A percentile compares a stretch with the other conserved stretches of the same genome.
Conservation (phyloP, 2,888 invertebrate species). For the Acanthacorydalis orientalis region DNA sequence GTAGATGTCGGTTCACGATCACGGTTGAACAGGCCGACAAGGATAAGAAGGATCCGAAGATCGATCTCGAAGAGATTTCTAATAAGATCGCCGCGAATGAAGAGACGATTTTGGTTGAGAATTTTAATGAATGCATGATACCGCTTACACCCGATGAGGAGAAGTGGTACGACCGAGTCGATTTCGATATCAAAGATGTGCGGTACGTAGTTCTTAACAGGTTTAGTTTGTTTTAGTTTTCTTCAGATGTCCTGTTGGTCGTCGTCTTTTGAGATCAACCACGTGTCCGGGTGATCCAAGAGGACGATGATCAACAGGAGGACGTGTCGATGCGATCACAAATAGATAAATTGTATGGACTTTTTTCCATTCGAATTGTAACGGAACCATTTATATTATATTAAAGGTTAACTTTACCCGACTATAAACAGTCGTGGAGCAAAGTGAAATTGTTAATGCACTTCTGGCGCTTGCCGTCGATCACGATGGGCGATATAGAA, state of each 20-base stretch:
- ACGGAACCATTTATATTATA: background rate
- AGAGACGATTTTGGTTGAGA: slow-evolving; percentile 22
- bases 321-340: no score
- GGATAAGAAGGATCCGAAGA: slow-evolving; percentile 20
- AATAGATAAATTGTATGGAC: no score
- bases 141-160: slow-evolving; percentile 30
- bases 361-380: background rate
- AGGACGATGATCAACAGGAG: no score
- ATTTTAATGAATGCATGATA: slow-evolving; percentile 24
- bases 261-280: no score
- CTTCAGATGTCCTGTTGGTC: no score
- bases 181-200: slow-evolving; percentile 21
- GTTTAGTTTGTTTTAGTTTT: no score
- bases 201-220: no score
- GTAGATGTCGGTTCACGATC: slow-evolving; percentile 7
- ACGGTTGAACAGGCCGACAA: slow-evolving; percentile 15
- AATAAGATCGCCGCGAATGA: slow-evolving; percentile 18
- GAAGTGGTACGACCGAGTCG: slow-evolving; percentile 23
- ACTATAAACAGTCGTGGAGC: slow-evolving; percentile 21
- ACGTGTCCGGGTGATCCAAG: no score
- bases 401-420: slow-evolving; percentile 18
- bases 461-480: slow-evolving; percentile 26
- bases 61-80: slow-evolving; percentile 23
- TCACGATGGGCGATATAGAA: slow-evolving; percentile 19
- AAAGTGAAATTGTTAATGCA: slow-evolving; percentile 26